Base-by-base conservation (phyloP, 2,797 vertebrate genomes). In the Mus minutoides region DNA sequence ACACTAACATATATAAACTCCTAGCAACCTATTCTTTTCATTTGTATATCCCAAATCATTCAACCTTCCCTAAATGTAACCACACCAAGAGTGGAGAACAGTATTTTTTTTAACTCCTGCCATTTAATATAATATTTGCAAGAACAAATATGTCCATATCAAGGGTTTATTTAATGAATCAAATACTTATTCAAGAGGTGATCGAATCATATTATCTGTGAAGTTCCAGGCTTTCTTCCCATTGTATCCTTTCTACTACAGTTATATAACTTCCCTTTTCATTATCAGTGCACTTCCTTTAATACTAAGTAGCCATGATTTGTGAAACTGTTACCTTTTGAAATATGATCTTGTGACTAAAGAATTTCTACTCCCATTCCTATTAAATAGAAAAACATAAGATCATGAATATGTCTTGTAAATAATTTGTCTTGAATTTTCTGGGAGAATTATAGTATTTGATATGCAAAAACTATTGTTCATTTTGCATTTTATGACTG, bases 391-490 rank as follows among this genome's bases (percentile, higher is more conserved):
- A 8, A 37, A 91, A 94, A 84, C 6, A 1, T 67, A 34, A 76
- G 3, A 76, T n/a, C 89, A 14, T 92, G 9, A 83, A 24, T 77
- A 90, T 90, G 83, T 90, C 34, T 85, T 79, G 52, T 24, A 88
- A 88, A 92, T 37, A 87, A 84, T 54, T 2, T 96, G 34, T 69
- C 17, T 93, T 83, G 49, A 90, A 92, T 95, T 93, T 62, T 94
- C 64, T 92, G 85, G 21, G 73, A 88, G 64, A 96, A 86, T 92
- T 88, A 60, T 31, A 80, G 34, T 90, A 85, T 83, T n/a, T 34
- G 60, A 69, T 79, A 85, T 76, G 80, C 78, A 60, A 43, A 92
- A 93, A 94, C 37, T 93, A 40, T 3, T 10, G 54, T 91, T 92
- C 40, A 64, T 60, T 91, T 94, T 43, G 80, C 91, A 56, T 82